Conservation (phyloP, 2,797 vertebrate species). For the Tapirus indicus region DNA sequence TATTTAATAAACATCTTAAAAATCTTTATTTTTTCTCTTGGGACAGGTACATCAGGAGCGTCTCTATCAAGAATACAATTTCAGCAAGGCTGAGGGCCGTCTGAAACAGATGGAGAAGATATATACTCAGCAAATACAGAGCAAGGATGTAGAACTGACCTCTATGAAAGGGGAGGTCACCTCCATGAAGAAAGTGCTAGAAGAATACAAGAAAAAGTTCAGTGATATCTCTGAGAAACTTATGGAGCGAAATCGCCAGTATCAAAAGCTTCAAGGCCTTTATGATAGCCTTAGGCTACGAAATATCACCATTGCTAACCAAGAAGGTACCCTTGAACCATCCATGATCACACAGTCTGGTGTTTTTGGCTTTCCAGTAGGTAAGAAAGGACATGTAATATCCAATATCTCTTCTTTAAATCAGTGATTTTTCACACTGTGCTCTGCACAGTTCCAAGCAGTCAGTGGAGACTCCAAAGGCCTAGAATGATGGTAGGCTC, state of each 20-base stretch:
- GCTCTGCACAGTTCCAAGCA: neutral
- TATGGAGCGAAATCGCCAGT: constrained; percentile 95
- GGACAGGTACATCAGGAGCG: constrained; percentile 94
- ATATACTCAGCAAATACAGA: constrained; percentile 94
- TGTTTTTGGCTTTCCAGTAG: constrained; percentile 84
- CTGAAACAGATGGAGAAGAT: constrained; percentile 95
- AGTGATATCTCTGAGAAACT: constrained; percentile 94
- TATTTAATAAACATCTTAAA: constrained; percentile 37
- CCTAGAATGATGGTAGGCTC: neutral
- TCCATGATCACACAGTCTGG: constrained; percentile 79
- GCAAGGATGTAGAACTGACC: constrained; percentile 92
- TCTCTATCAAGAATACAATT: constrained; percentile 94
- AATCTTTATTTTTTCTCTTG: neutral
- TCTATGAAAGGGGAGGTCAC: constrained; percentile 93
- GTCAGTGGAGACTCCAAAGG: neutral
- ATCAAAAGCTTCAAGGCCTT: constrained; percentile 95
- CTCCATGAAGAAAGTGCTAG: constrained; percentile 91
- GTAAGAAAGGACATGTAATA: constrained; percentile 74
- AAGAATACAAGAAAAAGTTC: constrained; percentile 96
- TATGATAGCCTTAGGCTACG: constrained; percentile 93
- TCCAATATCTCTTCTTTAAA: neutral
- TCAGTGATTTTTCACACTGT: constrained; percentile 24
- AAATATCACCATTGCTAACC: constrained; percentile 88
- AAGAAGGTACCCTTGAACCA: constrained; percentile 84
- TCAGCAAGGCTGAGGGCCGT: constrained; percentile 92